Conservation (phyloP, 2,113 vertebrate species). For the Marcusenius ussheri region DNA sequence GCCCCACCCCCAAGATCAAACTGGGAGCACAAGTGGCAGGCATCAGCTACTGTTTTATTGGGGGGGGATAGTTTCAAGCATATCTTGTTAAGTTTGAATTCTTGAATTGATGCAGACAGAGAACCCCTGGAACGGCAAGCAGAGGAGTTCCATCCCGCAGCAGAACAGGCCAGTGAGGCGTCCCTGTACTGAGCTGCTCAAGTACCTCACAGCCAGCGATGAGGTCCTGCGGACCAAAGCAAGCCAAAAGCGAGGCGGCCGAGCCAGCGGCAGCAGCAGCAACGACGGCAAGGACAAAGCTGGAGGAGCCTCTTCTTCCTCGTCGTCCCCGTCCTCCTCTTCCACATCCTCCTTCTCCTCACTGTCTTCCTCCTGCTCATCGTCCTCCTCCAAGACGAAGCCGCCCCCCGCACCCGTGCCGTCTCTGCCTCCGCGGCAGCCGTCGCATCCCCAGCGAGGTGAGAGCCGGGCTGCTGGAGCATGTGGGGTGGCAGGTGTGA, state of each 20-base stretch:
- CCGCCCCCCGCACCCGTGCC: slow-evolving; percentile 63
- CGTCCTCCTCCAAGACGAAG: slow-evolving; percentile 67
- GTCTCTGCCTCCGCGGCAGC: slow-evolving; percentile 63
- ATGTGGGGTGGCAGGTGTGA: slow-evolving; percentile 49
- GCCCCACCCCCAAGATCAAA: slow-evolving; percentile 11
- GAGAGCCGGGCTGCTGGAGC: slow-evolving; percentile 57
- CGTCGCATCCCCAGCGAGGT: slow-evolving; percentile 88
- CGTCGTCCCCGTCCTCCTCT: slow-evolving; percentile 55
- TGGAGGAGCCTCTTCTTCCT: slow-evolving; percentile 53
- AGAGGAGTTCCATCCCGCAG: slow-evolving; percentile 81
- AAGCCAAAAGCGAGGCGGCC: slow-evolving; percentile 78
- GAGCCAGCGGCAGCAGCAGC: slow-evolving; percentile 46
- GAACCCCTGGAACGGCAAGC: slow-evolving; percentile 90
- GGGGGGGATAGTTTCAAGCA: background rate
- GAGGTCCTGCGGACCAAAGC: slow-evolving; percentile 87
- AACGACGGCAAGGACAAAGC: slow-evolving; percentile 74
- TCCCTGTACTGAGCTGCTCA: slow-evolving; percentile 96
- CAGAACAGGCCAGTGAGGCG: slow-evolving; percentile 86
- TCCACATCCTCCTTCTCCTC: slow-evolving; percentile 64
- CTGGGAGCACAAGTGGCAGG: background rate
- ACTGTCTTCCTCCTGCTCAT: slow-evolving; percentile 61
- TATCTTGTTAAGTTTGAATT: slow-evolving; percentile 32
- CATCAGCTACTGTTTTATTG: background rate
- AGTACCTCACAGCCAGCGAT: slow-evolving; percentile 94
- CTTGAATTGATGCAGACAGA: slow-evolving; percentile 69